A percentile compares a stretch with the other conserved stretches of the same genome.
phyloP scores from a whole-genome alignment of 2,797 vertebrate genomes.

The Mycteria americana region DNA sequence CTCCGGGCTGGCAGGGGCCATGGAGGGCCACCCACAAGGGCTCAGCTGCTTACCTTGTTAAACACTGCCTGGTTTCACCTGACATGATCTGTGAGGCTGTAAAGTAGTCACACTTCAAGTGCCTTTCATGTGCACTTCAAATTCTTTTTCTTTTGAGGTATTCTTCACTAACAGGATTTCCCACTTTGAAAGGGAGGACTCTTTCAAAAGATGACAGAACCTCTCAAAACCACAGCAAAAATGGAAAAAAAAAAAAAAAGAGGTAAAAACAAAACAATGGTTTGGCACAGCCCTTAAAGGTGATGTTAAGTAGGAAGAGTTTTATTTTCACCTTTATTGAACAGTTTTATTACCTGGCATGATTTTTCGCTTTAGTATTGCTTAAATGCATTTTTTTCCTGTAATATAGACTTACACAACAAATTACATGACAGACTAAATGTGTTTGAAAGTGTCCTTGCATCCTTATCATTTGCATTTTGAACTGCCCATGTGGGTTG shows the following conservation, averaged over 20 bases:
- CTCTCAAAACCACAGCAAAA: background rate
- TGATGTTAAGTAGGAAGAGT: background rate
- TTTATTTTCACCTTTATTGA: background rate
- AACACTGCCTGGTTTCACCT: conserved; percentile 1
- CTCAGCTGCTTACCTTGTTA: background rate
- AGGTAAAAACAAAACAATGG: background rate
- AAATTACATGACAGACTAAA: background rate
- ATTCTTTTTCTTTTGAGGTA: conserved; percentile 24
- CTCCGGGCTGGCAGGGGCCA: background rate
- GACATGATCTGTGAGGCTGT: background rate
- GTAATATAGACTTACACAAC: background rate
- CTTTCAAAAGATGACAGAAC: conserved; percentile 1
- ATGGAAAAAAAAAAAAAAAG: background rate
- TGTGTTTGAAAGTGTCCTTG: conserved; percentile 20
- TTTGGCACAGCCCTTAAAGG: background rate
- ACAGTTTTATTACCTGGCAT: background rate
- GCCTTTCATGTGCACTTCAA: conserved; percentile 40
- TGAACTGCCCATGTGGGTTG: background rate
- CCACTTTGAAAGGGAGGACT: background rate
- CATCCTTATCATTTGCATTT: conserved; percentile 34
- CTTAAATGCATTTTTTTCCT: background rate
- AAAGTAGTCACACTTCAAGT: conserved; percentile 5
- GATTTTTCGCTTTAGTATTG: background rate
- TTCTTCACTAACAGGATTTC: conserved; percentile 34
- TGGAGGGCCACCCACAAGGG: background rate